Evolutionary conservation across 1,140 invertebrate species (phyloP).

Genomic region (Drosophila sturtevanti): DNA sequence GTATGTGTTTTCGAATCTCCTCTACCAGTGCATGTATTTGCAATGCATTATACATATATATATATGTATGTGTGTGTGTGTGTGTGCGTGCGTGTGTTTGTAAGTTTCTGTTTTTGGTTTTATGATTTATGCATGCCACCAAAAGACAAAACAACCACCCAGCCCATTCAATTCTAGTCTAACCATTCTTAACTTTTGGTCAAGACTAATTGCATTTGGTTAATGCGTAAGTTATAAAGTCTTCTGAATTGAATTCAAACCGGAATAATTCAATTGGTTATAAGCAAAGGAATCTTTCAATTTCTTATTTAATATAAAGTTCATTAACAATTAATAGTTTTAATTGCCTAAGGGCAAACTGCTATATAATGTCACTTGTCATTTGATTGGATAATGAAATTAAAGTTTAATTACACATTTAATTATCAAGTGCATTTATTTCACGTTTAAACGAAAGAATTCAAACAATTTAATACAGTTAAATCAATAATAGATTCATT

Average conservation of each 20-base stretch:
- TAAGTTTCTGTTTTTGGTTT: constrained; percentile 66
- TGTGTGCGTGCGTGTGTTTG: constrained; percentile 42
- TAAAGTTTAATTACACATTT: too few relatives aligned
- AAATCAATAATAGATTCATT: too few relatives aligned
- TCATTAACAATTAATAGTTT: background rate
- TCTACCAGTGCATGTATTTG: background rate
- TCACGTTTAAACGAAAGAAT: too few relatives aligned
- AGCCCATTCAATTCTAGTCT: background rate
- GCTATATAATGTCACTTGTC: background rate
- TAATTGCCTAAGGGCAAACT: background rate
- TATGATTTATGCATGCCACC: constrained; percentile 67
- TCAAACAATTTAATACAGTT: too few relatives aligned
- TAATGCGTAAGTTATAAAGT: constrained; percentile 41
- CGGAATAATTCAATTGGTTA: constrained; percentile 5
- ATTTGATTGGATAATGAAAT: background rate
- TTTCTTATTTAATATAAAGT: background rate
- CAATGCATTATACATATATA: too few relatives aligned
- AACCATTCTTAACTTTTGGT: constrained; percentile 15
- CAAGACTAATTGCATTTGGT: constrained; percentile 66
- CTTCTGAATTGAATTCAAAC: constrained; percentile 32
- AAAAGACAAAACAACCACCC: constrained; percentile 35
- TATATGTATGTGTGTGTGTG: constrained; percentile 9
- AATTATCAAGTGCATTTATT: too few relatives aligned
- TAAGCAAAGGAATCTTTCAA: background rate
- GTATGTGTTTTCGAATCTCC: constrained; percentile 12